A percentile compares a stretch with the other conserved stretches of the same genome.
Conservation (phyloP, 1,140 invertebrate species). For the Hylyphantes graminicola region DNA sequence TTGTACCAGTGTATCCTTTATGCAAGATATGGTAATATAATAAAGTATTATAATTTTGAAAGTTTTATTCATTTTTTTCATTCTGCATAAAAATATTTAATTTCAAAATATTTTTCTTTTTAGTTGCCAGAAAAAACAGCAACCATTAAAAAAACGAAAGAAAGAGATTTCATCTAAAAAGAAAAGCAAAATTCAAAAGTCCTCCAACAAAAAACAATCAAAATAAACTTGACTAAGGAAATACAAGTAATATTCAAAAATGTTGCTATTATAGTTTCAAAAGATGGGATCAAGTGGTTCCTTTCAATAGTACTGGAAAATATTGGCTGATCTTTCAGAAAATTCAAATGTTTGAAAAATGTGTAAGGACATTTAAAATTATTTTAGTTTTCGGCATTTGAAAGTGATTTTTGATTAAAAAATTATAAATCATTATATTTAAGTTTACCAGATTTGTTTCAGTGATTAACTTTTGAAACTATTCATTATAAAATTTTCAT, state of each 20-base stretch:
- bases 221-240: constrained; percentile 7
- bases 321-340: constrained; percentile 36
- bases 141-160: constrained; percentile 76
- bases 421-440: background rate
- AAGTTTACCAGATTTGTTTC: background rate
- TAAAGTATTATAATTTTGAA: too few species aligned
- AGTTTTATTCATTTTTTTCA: too few species aligned
- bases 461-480: too few species aligned
- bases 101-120: constrained; percentile 3
- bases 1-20: too few species aligned
- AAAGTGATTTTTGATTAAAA: background rate
- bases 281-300: constrained; percentile 35
- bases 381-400: background rate
- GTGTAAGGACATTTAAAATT: constrained; percentile 27
- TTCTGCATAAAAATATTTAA: background rate
- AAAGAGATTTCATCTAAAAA: constrained; percentile 78
- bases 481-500: too few species aligned
- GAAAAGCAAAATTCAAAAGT: constrained; percentile 70
- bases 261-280: constrained; percentile 56
- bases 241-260: constrained; percentile 51
- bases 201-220: constrained; percentile 24
- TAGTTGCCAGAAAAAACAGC: constrained; percentile 69
- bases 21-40: too few species aligned
- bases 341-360: constrained; percentile 39
- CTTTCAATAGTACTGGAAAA: constrained; percentile 52